A percentile compares a stretch with the other conserved stretches of the same genome.
Evolutionary conservation across 2,888 invertebrate species (phyloP).

Genomic region (Argyresthia albistria): DNA sequence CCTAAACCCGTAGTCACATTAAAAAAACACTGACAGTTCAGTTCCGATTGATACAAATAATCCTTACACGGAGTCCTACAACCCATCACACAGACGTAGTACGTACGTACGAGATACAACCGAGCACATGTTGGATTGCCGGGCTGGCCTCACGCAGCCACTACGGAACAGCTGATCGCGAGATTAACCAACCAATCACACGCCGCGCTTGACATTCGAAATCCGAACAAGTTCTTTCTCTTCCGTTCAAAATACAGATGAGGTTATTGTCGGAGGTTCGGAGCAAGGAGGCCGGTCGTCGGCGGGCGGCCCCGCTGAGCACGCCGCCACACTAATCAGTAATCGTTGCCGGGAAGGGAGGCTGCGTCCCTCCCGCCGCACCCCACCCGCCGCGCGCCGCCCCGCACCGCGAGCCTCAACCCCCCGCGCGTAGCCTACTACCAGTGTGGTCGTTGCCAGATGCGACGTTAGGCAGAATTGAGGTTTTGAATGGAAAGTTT

Average conservation of each 20-base stretch:
- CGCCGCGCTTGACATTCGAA: not conserved
- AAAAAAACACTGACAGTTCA: no score
- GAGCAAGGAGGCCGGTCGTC: constrained; percentile 25
- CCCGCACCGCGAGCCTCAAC: constrained; percentile 25
- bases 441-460: not conserved
- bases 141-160: constrained; percentile 40
- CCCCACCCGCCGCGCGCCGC: constrained; percentile 18
- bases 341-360: constrained; percentile 71
- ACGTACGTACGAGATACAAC: constrained; percentile 22
- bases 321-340: constrained; percentile 72
- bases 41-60: constrained; percentile 6
- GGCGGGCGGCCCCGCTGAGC: constrained; percentile 56
- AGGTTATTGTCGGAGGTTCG: not conserved
- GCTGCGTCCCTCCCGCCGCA: constrained; percentile 45
- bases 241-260: no score
- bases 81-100: constrained; percentile 53
- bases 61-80: constrained; percentile 41
- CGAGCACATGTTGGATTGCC: constrained; percentile 39
- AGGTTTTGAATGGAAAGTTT: not conserved
- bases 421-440: constrained; percentile 30
- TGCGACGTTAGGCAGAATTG: not conserved
- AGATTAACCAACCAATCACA: not conserved
- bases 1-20: no score
- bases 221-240: not conserved
- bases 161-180: constrained; percentile 28